Evolutionary conservation across 2,797 vertebrate genomes (phyloP).

Genomic region (Rhinophrynus dorsalis): DNA sequence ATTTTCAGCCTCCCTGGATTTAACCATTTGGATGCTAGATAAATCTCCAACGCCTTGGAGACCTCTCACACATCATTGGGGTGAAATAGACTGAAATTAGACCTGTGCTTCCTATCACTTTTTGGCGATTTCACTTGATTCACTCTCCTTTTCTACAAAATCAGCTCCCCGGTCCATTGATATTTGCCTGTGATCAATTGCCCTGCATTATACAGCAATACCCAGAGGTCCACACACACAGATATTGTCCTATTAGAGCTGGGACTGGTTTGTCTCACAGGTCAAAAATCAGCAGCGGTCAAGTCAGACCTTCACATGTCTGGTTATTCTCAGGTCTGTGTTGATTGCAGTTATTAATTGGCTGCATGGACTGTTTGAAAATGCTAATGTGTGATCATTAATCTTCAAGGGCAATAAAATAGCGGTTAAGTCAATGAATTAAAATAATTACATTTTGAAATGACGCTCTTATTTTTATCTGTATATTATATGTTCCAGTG

Average conservation of each 20-base stretch:
- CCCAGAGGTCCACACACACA: neutral
- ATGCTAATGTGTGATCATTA: constrained; percentile 61
- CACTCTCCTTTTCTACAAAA: neutral
- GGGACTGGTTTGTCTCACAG: constrained; percentile 32
- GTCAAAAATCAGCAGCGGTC: constrained; percentile 26
- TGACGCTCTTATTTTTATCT: no score
- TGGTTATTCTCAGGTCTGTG: constrained; percentile 53
- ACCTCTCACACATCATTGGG: no score
- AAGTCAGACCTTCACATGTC: constrained; percentile 52
- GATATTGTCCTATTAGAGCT: neutral
- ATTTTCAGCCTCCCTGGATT: no score
- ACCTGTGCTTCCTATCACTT: neutral
- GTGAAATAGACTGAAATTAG: no score
- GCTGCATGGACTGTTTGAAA: constrained; percentile 55
- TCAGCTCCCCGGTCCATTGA: neutral
- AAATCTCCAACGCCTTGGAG: no score
- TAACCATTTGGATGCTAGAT: no score
- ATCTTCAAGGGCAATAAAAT: no score
- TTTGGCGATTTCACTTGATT: neutral
- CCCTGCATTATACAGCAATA: neutral
- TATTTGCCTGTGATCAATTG: neutral
- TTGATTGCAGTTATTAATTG: constrained; percentile 63
- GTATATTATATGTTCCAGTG: no score
- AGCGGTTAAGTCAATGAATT: no score
- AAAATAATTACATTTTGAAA: no score